phyloP scores from a whole-genome alignment of 2,797 vertebrate genomes.

The Xerus rutilus region DNA sequence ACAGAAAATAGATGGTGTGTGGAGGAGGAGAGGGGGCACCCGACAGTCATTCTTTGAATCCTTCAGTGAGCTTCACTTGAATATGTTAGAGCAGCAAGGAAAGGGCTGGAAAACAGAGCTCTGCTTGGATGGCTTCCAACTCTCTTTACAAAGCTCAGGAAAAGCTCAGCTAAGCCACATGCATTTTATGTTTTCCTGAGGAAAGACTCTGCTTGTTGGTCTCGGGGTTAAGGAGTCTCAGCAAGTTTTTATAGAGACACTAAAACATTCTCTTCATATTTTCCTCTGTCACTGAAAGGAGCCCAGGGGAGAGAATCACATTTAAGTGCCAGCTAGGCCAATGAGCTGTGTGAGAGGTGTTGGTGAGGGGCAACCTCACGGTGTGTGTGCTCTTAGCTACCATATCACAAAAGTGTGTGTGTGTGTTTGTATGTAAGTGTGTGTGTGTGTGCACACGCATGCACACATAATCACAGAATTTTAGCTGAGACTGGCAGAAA shows the following conservation, averaged over 20 bases:
- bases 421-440: neutral
- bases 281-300: neutral
- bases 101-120: conserved; percentile 50
- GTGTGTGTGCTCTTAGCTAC: neutral
- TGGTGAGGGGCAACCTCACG: rapidly evolving
- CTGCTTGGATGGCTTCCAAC: conserved; percentile 56
- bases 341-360: neutral
- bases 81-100: conserved; percentile 29
- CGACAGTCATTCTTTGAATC: neutral
- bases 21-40: neutral
- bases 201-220: conserved; percentile 61
- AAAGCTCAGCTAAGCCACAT: conserved; percentile 57
- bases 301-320: neutral
- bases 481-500: neutral
- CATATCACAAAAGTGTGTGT: neutral
- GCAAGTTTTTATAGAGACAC: conserved; percentile 64
- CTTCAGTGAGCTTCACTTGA: conserved; percentile 59
- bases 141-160: conserved; percentile 64
- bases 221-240: conserved; percentile 74
- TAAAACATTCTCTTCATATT: conserved; percentile 53
- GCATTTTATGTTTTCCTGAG: conserved; percentile 70
- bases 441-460: neutral
- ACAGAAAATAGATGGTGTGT: conserved; percentile 61
- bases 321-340: neutral
- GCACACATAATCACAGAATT: neutral